Base-by-base conservation (phyloP, 2,888 invertebrate genomes). In the Timema podura region DNA sequence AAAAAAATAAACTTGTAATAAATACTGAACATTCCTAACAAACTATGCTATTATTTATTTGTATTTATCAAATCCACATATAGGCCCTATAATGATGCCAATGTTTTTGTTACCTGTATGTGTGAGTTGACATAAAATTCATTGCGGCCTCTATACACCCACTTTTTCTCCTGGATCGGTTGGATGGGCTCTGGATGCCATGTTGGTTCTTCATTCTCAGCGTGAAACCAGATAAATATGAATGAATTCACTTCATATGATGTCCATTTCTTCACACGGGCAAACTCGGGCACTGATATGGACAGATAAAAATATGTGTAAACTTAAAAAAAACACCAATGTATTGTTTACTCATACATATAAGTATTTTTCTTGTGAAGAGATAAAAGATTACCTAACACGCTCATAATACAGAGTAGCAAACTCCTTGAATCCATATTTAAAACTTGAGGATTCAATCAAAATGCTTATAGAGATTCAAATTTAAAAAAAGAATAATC, bases 171-270 rank as follows among this genome's bases (percentile, higher is more conserved):
- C 7, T 81, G 78, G 46, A 91, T 82, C 75, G 88, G 84, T 0
- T 84, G 80, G 0, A 89, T 81, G 5, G 83, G 82, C 0, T 86
- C 83, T 0, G 91, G 83, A 11, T 79, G 77, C 94, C 94, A 96
- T 48, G 81, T 77, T 0, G 95, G 94, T 0, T 86, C 84, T 0
- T 85, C 80, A 1, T 82, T 83, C 75, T 93, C 93, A 0, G 88
- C 89, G 76, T 95, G 91, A 76, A 91, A 87, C 95, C 95, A 95
- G 13, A 95, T 81, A 81, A 92, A 93, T 8, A 95, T 86, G 11
- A 88, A 86, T 0, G 88, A 87, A 76, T 93, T 92, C 0, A 85
- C 81, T 80, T 96, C 95, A 13, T 82, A 80, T 0, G 86, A 84
- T 0, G 81, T 82, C 90, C 92, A 95, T 0, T 87, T 86, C 75